A percentile compares a stretch with the other conserved stretches of the same genome.
Evolutionary conservation across 2,113 vertebrate species (phyloP).

Genomic region (Psephotus haematonotus): DNA sequence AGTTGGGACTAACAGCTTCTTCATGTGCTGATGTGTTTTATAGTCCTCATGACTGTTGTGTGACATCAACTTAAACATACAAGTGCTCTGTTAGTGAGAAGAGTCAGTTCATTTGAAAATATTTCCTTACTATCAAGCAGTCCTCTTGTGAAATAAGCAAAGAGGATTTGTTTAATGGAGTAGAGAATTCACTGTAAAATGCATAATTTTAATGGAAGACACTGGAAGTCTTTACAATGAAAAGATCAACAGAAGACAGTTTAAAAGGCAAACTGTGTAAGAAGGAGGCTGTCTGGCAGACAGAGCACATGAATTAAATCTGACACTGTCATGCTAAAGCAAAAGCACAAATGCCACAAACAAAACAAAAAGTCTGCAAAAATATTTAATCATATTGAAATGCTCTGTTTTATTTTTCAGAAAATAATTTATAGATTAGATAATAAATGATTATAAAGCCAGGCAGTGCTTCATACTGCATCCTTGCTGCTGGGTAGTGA

Average conservation of each 20-base stretch:
- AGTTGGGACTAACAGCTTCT: background rate
- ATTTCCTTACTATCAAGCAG: background rate
- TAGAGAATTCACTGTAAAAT: background rate
- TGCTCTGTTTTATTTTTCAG: slow-evolving; percentile 43
- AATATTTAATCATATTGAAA: slow-evolving; percentile 48
- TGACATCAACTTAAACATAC: background rate
- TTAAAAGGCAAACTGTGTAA: background rate
- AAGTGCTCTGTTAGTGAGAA: background rate
- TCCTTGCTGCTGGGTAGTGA: slow-evolving; percentile 55
- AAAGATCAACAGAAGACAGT: background rate
- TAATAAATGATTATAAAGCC: slow-evolving; percentile 52
- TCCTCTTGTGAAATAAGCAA: background rate
- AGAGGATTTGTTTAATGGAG: background rate
- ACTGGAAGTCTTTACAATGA: background rate
- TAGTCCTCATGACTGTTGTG: background rate
- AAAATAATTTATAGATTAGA: slow-evolving; percentile 51
- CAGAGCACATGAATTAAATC: background rate
- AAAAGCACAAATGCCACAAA: background rate
- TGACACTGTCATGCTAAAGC: background rate
- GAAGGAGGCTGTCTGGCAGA: background rate
- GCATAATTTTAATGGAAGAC: background rate
- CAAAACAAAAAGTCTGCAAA: background rate
- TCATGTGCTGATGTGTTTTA: background rate
- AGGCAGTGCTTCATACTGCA: slow-evolving; percentile 44
- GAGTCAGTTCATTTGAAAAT: background rate